These are phyloP conservation scores for Drosophila carrolli DNA, from an alignment of 1,140 invertebrate species.

Conservation along the genomic window DNA sequence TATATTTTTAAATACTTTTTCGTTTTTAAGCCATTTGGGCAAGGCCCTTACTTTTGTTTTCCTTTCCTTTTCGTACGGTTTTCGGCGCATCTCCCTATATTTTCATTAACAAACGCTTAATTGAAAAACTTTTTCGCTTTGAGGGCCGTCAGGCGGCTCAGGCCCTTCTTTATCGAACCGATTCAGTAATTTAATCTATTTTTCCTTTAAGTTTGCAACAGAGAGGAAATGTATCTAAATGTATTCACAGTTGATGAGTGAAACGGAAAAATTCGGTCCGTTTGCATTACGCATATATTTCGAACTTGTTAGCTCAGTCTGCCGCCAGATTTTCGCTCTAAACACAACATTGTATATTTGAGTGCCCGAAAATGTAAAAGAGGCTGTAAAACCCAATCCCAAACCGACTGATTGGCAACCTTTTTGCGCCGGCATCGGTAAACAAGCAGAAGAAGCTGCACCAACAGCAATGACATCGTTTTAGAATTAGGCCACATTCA, in stretches of 20 bases:
- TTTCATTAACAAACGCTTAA: constrained; percentile 77
- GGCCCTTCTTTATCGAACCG: constrained; percentile 49
- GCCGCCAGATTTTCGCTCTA: constrained; percentile 17
- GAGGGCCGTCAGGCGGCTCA: constrained; percentile 43
- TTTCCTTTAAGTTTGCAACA: constrained; percentile 26
- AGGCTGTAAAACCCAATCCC: constrained; percentile 52
- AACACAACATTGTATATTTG: constrained; percentile 30
- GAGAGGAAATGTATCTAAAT: constrained; percentile 14
- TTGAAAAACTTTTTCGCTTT: constrained; percentile 78
- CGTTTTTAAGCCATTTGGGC: constrained; percentile 43
- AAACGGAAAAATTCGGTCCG: neutral
- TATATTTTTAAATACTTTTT: constrained; percentile 66
- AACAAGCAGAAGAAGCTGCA: constrained; percentile 24
- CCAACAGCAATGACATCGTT: constrained; percentile 36
- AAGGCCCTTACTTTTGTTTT: constrained; percentile 17
- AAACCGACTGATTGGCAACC: constrained; percentile 36
- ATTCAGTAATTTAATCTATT: constrained; percentile 36
- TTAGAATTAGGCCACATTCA: constrained; percentile 66
- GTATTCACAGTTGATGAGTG: constrained; percentile 37
- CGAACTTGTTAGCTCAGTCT: constrained; percentile 13
- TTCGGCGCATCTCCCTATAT: constrained; percentile 43
- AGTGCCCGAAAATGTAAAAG: constrained; percentile 42
- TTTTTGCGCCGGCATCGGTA: constrained; percentile 35
- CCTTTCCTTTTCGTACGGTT: constrained; percentile 20
- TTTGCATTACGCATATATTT: constrained; percentile 36